Evolutionary conservation across 2,113 vertebrate genomes (phyloP).

Genomic region (Erpornis zantholeuca): DNA sequence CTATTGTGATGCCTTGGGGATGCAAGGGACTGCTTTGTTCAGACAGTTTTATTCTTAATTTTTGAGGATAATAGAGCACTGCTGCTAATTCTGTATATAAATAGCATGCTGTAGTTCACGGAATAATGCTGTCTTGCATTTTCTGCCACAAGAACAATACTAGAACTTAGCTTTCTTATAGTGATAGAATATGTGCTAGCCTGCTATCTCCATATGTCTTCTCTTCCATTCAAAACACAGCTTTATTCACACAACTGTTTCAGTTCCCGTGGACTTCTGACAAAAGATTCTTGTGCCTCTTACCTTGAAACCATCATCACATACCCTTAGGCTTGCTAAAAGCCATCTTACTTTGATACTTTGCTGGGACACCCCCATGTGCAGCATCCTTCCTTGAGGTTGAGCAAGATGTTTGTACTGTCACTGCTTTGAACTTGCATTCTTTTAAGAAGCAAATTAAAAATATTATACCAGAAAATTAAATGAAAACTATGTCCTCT

Average conservation of each 20-base stretch:
- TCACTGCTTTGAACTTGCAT: not conserved
- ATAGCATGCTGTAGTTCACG: not conserved
- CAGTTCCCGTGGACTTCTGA: not conserved
- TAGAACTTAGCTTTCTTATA: not conserved
- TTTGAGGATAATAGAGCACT: not conserved
- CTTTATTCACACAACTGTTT: not conserved
- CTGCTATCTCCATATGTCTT: not conserved
- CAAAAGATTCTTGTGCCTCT: not conserved
- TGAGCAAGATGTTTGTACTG: not conserved
- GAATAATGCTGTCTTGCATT: not conserved
- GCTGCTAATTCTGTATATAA: conserved; percentile 9
- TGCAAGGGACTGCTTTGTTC: not conserved
- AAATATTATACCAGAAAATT: not conserved
- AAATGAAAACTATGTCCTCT: not conserved
- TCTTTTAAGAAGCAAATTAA: not conserved
- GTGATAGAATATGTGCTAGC: not conserved
- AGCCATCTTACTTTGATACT: not conserved
- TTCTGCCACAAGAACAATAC: not conserved
- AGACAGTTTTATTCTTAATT: not conserved
- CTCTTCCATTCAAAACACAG: not conserved
- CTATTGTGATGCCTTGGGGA: not conserved
- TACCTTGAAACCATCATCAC: not conserved
- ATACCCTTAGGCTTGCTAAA: not conserved
- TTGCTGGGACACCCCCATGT: not conserved
- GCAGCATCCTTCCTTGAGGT: not conserved